Conservation (phyloP, 2,113 vertebrate species). For the Merops nubicus region DNA sequence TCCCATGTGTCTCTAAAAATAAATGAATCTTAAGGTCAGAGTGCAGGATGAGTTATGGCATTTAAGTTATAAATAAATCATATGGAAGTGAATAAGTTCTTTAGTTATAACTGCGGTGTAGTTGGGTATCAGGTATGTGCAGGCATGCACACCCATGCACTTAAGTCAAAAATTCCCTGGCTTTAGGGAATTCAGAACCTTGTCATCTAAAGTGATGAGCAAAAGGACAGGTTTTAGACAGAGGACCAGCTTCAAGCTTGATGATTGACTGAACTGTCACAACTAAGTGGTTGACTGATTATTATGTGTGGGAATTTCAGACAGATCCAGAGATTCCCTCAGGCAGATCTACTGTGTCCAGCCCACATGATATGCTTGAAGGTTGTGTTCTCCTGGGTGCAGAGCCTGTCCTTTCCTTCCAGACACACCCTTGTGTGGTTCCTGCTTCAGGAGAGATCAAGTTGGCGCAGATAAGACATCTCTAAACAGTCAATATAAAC, state of each 20-base stretch:
- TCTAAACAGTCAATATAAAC: neutral
- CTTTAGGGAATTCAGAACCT: neutral
- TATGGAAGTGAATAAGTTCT: neutral
- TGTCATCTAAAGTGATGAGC: neutral
- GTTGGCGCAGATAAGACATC: neutral
- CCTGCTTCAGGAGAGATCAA: neutral
- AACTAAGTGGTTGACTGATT: neutral
- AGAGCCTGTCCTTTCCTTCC: neutral
- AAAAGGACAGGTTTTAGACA: neutral
- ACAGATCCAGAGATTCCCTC: neutral
- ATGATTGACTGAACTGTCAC: fast-evolving
- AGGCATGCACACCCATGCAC: neutral
- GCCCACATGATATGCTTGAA: fast-evolving
- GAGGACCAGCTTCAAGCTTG: neutral
- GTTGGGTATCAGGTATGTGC: neutral
- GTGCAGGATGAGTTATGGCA: fast-evolving
- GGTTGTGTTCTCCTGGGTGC: neutral
- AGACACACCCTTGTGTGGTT: fast-evolving
- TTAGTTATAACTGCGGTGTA: neutral
- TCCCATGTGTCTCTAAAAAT: neutral
- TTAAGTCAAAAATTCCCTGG: neutral
- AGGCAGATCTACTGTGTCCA: neutral
- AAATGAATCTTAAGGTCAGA: neutral
- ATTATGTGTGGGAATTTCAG: neutral
- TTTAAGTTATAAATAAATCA: neutral